These are phyloP conservation scores for Ceyx margarethae DNA, from an alignment of 2,113 vertebrate genomes.

Conservation along the genomic window DNA sequence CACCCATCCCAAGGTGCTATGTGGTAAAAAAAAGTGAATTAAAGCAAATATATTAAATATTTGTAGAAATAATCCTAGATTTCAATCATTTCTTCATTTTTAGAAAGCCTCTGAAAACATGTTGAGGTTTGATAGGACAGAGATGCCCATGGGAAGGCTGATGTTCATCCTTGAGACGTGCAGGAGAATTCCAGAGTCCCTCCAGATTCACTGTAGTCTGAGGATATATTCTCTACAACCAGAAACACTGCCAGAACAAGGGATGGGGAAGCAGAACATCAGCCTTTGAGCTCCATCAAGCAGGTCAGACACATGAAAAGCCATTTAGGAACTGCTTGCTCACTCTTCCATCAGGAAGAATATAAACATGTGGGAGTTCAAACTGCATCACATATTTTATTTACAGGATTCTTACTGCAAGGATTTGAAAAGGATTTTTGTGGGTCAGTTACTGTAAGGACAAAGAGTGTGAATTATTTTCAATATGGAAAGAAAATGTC, in stretches of 20 bases:
- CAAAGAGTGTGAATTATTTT: neutral
- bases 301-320: neutral
- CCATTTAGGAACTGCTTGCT: neutral
- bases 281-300: neutral
- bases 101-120: neutral
- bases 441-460: neutral
- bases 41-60: neutral
- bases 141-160: neutral
- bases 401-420: neutral
- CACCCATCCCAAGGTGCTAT: neutral
- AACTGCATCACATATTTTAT: neutral
- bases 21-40: neutral
- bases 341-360: neutral
- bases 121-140: conserved; percentile 7
- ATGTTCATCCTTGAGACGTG: neutral
- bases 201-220: neutral
- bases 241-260: neutral
- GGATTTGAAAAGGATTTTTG: neutral
- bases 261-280: neutral
- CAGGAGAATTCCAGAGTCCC: neutral
- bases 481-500: neutral
- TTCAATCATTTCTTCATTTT: neutral
- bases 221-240: neutral
- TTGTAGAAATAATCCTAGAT: neutral
- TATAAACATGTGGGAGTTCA: neutral